phyloP scores from a whole-genome alignment of 2,113 vertebrate genomes.

The Crypturellus undulatus region DNA sequence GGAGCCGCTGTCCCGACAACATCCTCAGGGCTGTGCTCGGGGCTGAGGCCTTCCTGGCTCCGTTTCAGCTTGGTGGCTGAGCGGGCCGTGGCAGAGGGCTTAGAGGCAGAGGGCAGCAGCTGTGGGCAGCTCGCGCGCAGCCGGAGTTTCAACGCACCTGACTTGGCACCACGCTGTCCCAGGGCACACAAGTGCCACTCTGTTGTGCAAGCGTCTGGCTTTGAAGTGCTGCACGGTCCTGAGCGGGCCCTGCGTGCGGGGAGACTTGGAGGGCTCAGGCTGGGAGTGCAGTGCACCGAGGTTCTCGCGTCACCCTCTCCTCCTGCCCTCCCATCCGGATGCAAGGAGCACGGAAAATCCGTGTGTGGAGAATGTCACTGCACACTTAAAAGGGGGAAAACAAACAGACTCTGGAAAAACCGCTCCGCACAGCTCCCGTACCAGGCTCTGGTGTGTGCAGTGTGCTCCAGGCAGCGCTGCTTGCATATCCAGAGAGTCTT shows the following conservation, averaged over 20 bases:
- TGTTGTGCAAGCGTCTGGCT: not conserved
- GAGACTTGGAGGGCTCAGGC: too few relatives aligned
- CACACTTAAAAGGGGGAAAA: not conserved
- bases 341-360: not conserved
- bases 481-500: not conserved
- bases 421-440: fast-evolving
- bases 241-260: too few relatives aligned
- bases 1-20: fast-evolving
- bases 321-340: not conserved
- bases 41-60: not conserved
- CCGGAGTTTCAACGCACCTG: not conserved
- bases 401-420: not conserved
- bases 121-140: not conserved
- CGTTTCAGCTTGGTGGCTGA: not conserved
- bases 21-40: not conserved
- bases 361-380: not conserved
- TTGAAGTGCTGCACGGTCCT: not conserved
- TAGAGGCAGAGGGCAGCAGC: not conserved
- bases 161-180: not conserved
- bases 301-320: not conserved
- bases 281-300: too few relatives aligned
- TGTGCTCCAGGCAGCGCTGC: not conserved
- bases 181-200: fast-evolving
- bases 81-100: fast-evolving
- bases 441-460: not conserved